A percentile compares a stretch with the other conserved stretches of the same genome.
phyloP scores from a whole-genome alignment of 2,888 invertebrate genomes.

The Nomada hirtipes region DNA sequence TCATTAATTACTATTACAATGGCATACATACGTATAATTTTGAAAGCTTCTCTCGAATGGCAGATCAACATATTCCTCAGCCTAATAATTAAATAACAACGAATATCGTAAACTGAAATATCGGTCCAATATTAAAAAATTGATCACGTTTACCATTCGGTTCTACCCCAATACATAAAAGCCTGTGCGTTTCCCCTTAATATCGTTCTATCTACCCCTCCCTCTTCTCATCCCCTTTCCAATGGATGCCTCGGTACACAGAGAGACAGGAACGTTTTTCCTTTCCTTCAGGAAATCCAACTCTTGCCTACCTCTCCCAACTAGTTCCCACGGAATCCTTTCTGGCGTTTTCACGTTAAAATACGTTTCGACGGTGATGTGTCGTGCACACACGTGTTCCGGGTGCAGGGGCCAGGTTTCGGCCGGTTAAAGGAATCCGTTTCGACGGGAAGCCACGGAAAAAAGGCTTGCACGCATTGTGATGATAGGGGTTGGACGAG shows the following conservation, averaged over 20 bases:
- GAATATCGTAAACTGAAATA: not conserved
- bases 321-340: conserved; percentile 83
- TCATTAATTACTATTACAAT: too few relatives aligned
- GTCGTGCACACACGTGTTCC: conserved; percentile 51
- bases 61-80: too few relatives aligned
- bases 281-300: conserved; percentile 75
- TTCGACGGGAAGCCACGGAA: conserved; percentile 60
- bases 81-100: too few relatives aligned
- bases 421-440: conserved; percentile 71
- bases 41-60: too few relatives aligned
- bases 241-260: conserved; percentile 32
- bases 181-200: conserved; percentile 20
- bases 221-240: conserved; percentile 18
- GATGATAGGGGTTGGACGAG: conserved; percentile 55
- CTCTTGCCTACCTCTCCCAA: conserved; percentile 77
- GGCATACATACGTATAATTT: too few relatives aligned
- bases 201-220: conserved; percentile 11
- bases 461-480: conserved; percentile 72
- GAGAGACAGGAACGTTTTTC: conserved; percentile 51
- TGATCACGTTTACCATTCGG: not conserved
- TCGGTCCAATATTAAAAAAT: not conserved
- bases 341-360: conserved; percentile 78
- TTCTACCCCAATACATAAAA: not conserved
- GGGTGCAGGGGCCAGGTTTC: conserved; percentile 49
- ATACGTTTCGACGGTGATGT: conserved; percentile 65